These are phyloP conservation scores for Scophthalmus maximus DNA, from an alignment of 2,113 vertebrate species.

Conservation along the genomic window DNA sequence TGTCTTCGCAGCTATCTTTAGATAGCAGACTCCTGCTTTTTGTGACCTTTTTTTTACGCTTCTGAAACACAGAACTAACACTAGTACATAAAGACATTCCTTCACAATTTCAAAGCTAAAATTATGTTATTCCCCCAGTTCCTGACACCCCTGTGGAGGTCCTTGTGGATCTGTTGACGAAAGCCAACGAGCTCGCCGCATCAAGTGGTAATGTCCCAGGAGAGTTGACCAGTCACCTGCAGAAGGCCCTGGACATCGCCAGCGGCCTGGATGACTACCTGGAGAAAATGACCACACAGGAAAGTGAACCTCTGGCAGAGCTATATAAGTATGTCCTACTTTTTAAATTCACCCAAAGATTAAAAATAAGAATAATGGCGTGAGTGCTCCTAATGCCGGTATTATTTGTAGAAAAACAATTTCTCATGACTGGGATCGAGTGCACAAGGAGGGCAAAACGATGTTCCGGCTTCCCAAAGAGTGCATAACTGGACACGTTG, in stretches of 20 bases:
- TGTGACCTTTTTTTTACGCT: too few relatives aligned
- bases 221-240: conserved; percentile 73
- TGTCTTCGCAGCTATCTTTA: neutral
- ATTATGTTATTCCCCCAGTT: conserved; percentile 43
- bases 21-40: neutral
- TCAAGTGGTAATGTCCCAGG: conserved; percentile 67
- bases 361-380: neutral
- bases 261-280: conserved; percentile 80
- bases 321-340: conserved; percentile 64
- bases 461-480: conserved; percentile 75
- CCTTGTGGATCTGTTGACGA: conserved; percentile 81
- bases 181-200: conserved; percentile 79
- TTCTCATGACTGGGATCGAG: conserved; percentile 77
- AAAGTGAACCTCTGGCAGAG: conserved; percentile 76
- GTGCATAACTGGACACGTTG: conserved; percentile 81
- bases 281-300: conserved; percentile 71
- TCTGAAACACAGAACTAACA: too few relatives aligned
- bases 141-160: conserved; percentile 79
- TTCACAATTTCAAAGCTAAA: neutral
- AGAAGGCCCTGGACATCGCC: conserved; percentile 82
- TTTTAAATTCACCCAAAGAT: neutral
- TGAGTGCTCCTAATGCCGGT: neutral
- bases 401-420: conserved; percentile 70
- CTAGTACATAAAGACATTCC: neutral
- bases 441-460: conserved; percentile 75